Conservation (phyloP, 2,888 invertebrate species). For the Sialis lutaria region DNA sequence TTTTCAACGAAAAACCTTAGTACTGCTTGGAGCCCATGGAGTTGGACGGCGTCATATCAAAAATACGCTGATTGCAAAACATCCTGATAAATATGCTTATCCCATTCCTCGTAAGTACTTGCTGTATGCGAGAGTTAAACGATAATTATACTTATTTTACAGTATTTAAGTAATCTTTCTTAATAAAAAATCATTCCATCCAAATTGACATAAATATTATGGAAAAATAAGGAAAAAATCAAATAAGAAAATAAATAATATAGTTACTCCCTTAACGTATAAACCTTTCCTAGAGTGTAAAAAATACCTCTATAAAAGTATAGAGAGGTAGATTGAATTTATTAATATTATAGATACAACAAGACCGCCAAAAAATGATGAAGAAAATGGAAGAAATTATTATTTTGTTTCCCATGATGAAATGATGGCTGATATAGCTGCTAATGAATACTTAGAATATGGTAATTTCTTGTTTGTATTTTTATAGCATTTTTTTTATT, state of each 20-base stretch:
- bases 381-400: conserved; percentile 96
- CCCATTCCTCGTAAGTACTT: conserved; percentile 92
- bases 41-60: conserved; percentile 98
- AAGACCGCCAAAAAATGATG: conserved; percentile 84
- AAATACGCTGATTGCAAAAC: conserved; percentile 93
- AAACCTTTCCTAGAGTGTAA: too few relatives aligned
- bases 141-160: not conserved
- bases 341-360: conserved; percentile 68
- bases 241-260: too few relatives aligned
- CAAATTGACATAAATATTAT: too few relatives aligned
- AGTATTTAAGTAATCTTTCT: not conserved
- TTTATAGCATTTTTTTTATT: too few relatives aligned
- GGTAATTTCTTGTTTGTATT: too few relatives aligned
- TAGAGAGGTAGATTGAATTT: too few relatives aligned
- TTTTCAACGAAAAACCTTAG: conserved; percentile 79
- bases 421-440: conserved; percentile 99
- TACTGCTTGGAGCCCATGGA: conserved; percentile 89
- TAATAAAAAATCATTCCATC: too few relatives aligned
- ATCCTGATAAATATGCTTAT: conserved; percentile 98
- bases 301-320: too few relatives aligned
- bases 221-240: too few relatives aligned
- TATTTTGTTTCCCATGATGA: conserved; percentile 97
- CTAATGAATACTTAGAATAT: conserved; percentile 96
- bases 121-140: not conserved
- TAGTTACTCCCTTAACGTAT: too few relatives aligned